A percentile compares a stretch with the other conserved stretches of the same genome.
These are phyloP conservation scores for Poecilia velifera DNA, from an alignment of 2,797 vertebrate species.

Conservation along the genomic window DNA sequence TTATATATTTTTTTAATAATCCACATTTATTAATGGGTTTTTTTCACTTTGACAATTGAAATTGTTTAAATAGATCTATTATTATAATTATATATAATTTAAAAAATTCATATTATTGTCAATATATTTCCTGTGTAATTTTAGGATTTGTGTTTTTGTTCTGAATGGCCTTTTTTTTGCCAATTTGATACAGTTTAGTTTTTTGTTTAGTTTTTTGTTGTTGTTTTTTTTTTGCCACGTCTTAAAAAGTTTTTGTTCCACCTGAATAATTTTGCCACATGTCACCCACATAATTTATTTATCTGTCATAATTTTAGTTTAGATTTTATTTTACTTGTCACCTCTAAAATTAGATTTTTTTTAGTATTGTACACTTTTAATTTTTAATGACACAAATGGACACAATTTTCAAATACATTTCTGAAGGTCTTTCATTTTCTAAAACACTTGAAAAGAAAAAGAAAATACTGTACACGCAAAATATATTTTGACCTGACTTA, in stretches of 20 bases:
- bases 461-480: neutral
- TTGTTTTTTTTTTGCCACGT: neutral
- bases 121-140: neutral
- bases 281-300: neutral
- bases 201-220: no score
- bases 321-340: neutral
- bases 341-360: neutral
- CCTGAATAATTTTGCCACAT: neutral
- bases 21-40: neutral
- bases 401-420: neutral
- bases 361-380: neutral
- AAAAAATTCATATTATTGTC: neutral
- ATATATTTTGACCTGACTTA: neutral
- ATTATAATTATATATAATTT: neutral
- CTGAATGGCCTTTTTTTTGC: neutral
- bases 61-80: neutral
- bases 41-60: neutral
- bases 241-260: neutral
- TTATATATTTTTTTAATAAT: neutral
- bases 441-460: neutral
- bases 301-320: neutral
- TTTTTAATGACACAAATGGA: neutral
- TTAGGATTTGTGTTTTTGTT: neutral
- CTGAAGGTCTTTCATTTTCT: neutral
- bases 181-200: neutral